A percentile compares a stretch with the other conserved stretches of the same genome.
phyloP scores from a whole-genome alignment of 2,888 invertebrate species.

The Phyllotreta cruciferae region DNA sequence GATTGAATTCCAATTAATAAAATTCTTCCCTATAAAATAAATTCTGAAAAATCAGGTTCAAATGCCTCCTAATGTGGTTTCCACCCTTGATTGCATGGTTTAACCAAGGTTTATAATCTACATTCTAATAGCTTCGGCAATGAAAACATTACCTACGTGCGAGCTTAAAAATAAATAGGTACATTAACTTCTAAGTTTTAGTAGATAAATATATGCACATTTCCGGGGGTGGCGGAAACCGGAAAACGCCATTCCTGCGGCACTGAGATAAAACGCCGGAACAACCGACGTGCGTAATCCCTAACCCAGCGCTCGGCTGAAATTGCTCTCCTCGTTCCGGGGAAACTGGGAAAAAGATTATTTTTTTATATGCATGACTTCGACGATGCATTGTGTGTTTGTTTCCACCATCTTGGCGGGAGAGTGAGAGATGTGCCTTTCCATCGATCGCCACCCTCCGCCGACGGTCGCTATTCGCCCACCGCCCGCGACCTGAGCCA shows the following conservation, averaged over 20 bases:
- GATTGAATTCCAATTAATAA: too few relatives aligned
- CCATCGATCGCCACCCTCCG: conserved; percentile 50
- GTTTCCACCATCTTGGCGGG: conserved; percentile 58
- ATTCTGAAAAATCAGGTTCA: too few relatives aligned
- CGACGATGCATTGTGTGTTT: conserved; percentile 58
- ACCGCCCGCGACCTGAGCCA: conserved; percentile 12
- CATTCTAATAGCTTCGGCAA: too few relatives aligned
- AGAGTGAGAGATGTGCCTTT: conserved; percentile 57
- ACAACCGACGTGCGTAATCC: too few relatives aligned
- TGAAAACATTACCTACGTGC: neutral
- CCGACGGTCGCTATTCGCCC: conserved; percentile 25
- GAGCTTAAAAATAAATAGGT: neutral
- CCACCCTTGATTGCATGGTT: too few relatives aligned
- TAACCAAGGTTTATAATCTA: too few relatives aligned
- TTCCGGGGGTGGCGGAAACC: neutral
- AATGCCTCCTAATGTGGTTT: too few relatives aligned
- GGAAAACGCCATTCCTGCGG: conserved; percentile 11
- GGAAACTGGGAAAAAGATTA: conserved; percentile 47
- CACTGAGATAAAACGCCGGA: too few relatives aligned
- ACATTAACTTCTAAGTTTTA: neutral
- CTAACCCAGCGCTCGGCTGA: neutral
- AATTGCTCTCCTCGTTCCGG: conserved; percentile 28
- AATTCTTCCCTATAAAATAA: too few relatives aligned
- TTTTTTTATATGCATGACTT: conserved; percentile 56
- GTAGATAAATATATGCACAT: neutral